phyloP scores from a whole-genome alignment of 2,113 vertebrate species.

The Protobothrops mucrosquamatus region DNA sequence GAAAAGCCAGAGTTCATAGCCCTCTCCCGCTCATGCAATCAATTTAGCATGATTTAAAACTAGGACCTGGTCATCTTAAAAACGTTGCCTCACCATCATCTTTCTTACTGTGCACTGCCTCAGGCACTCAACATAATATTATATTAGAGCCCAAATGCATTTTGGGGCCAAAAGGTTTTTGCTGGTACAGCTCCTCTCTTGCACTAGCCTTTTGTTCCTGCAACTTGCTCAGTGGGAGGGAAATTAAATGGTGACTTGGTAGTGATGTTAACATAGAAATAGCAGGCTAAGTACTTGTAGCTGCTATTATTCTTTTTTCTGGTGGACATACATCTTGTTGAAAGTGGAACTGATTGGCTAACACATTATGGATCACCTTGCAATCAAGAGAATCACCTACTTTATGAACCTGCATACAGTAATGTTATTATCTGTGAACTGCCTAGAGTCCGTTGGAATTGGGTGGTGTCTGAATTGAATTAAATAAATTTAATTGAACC shows the following conservation, averaged over 20 bases:
- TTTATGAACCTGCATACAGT: background rate
- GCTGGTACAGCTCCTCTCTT: background rate
- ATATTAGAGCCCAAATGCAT: background rate
- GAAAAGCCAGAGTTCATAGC: background rate
- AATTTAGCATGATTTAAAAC: background rate
- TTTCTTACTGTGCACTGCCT: background rate
- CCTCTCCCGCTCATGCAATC: background rate
- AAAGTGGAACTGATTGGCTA: background rate
- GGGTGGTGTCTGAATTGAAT: background rate
- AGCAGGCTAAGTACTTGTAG: background rate
- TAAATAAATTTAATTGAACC: background rate
- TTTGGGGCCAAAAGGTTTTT: background rate
- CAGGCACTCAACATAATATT: background rate
- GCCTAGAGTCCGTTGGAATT: background rate
- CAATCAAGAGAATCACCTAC: background rate
- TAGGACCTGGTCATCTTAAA: background rate
- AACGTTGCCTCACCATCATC: background rate
- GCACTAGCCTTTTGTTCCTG: background rate
- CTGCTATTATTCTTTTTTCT: background rate
- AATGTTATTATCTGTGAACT: background rate
- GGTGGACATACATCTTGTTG: background rate
- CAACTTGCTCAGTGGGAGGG: background rate
- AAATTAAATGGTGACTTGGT: background rate
- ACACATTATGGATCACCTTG: background rate
- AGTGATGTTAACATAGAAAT: background rate